Base-by-base conservation (phyloP, 1,140 invertebrate species). In the Ganaspis sp. region DNA sequence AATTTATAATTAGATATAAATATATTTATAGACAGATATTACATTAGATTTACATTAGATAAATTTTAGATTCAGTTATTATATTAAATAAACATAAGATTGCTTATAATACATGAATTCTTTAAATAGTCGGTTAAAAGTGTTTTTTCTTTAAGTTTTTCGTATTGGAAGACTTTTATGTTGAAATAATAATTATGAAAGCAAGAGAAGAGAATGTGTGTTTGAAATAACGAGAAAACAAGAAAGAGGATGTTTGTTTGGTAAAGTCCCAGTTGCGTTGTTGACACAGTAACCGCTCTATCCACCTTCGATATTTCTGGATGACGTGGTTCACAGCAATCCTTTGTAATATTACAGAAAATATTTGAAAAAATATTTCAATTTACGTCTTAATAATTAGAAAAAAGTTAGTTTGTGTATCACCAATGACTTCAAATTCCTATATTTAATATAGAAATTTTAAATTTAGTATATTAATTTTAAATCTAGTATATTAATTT, bases 241-340 rank as follows among this genome's bases (percentile, higher is more conserved):
- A 76, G 45, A 49, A 77, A 78, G 76, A 84, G 85, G 85, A 86
- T 86, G 83, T 87, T 87, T 87, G 85, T 87, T 85, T 87, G 83
- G 76, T 83, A 87, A 86, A 83, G 80, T 84, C 76, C 75, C 38
- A 72, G 72, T 78, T 82, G 85, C 85, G 84, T 87, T 85, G 80
- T 85, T 85, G 85, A 85, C 83, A 81, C 80, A 83, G 85, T 74
- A 85, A 76, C 82, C 80, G 82, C 77, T 64, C 72, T 76, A 78
- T 78, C 73, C 45, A 49, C 45, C 77, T 53, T 73, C 69, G 73
- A 76, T 64, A 34, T 29, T 58, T n/a, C 49, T 72, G 64, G 80
- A 74, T 38, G 15, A 40, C 38, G 26, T 79, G 69, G 75, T 79
- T 53, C 75, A 72, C 74, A 82, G 75, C 81, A 77, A 81, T 84